Evolutionary conservation across 2,797 vertebrate species (phyloP), one percentile per base, ranked within the genome.

Genomic region (Podarcis siculus): DNA sequence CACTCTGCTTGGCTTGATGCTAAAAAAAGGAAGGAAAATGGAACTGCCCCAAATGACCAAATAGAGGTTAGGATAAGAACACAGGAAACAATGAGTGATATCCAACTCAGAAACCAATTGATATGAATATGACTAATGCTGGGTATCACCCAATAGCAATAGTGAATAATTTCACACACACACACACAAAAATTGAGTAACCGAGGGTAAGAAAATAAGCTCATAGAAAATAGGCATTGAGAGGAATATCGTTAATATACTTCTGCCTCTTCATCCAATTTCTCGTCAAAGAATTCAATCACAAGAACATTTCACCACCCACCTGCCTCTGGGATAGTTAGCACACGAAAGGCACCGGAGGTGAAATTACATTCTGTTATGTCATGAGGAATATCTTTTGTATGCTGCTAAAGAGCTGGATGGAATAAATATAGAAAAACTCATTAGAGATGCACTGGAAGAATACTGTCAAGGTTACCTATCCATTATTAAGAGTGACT

Each of bases 351-450:
- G 45, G 37, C 83, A 42, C 77, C 35, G 19, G n/a, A 69, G 69
- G 42, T 85, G 58, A 90, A 85, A 90, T 85, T 1, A 19, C 3
- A 9, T 67, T 85, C 45, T 85, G 86, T 21, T 30, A 85, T 80
- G 78, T 64, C 55, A 45, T 12, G 7, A 32, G 0, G 82, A 88
- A n/a, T 82, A 32, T 58, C 71, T 42, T 93, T 93, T 23, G 19
- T 75, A 73, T 61, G 67, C 67, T 84, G 12, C 4, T 58, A 61
- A 90, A 61, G 30, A 55, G 76, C 3, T 9, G n/a, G 9, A 61
- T 45, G 75, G 82, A 91, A 79, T 23, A 93, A 67, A 85, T 39
- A 87, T 49, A 37, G 25, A 92, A 90, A 82, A 78, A 55, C 49
- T 84, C 67, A 58, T 21, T 58, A 21, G 0, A 71, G n/a, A 45